Base-by-base conservation (phyloP, 2,113 vertebrate species). In the Oriolus oriolus region DNA sequence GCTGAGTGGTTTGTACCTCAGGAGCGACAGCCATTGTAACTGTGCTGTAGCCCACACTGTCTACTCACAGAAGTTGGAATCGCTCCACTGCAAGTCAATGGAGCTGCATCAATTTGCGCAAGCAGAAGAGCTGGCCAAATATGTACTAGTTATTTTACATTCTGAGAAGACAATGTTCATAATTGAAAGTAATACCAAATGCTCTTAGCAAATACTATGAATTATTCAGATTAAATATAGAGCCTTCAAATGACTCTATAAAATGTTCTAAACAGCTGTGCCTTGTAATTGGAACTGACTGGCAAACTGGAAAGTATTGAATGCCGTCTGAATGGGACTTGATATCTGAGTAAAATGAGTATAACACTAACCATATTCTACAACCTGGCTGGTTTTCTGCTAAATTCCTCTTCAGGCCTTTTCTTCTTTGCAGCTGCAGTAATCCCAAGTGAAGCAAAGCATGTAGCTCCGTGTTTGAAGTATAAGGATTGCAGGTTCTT, bases 151-250 rank as follows among this genome's bases (percentile, higher is more conserved):
- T 85, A 93, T 79, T 93, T 90, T 94, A 87, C 88, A 93, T 89
- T 95, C 54, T 90, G 75, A 82, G 88, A 93, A 96, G 90, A 96
- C 94, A 93, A 84, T 94, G 92, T 90, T 96, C 91, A 71, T 96
- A 97, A 97, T 94, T 97, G 95, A 96, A 96, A 97, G 91, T 93
- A 96, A 97, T 96, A 91, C 86, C 89, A 94, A 97, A 96, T 90
- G 90, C 88, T 94, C 73, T 68, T 66, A 93, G 64, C 31, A 90
- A 94, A 97, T 89, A 94, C 80, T 91, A 91, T 87, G 90, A 94
- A 95, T 95, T 92, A 96, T 93, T 96, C 96, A 96, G 73, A 95
- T 96, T 96, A 96, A 97, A 96, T 92, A 87, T 91, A 93, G 86
- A 95, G 89, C 23, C 77, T 96, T 96, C 92, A 94, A 97, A 95